phyloP scores from a whole-genome alignment of 1,140 invertebrate genomes.

The Cotesia vestalis region DNA sequence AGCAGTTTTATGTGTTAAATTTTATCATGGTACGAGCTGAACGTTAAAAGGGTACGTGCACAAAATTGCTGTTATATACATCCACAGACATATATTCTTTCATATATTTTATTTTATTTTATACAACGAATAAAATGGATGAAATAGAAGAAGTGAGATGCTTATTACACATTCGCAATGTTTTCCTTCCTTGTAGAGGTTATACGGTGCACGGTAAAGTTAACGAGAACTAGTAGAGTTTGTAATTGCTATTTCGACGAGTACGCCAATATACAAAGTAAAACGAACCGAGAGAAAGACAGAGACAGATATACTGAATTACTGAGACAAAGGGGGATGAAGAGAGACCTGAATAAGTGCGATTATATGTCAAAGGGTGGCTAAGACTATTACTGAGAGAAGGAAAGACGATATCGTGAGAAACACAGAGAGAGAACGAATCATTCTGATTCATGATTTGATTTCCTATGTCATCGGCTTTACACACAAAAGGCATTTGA shows the following conservation, averaged over 20 bases:
- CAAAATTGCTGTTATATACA: conserved; percentile 32
- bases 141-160: conserved; percentile 16
- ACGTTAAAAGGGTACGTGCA: conserved; percentile 28
- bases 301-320: neutral
- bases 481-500: neutral
- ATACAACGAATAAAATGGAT: conserved; percentile 31
- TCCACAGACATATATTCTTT: too few species aligned
- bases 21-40: conserved; percentile 25
- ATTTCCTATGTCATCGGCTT: conserved; percentile 16
- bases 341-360: neutral
- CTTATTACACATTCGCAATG: conserved; percentile 39
- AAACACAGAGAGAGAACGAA: neutral
- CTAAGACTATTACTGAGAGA: too few species aligned
- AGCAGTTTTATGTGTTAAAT: conserved; percentile 15
- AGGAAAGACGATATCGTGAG: neutral
- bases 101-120: neutral
- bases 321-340: neutral
- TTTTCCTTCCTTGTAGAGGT: conserved; percentile 35
- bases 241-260: conserved; percentile 38
- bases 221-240: conserved; percentile 18
- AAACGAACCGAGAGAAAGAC: neutral
- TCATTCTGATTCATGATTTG: conserved; percentile 12
- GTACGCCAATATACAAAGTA: conserved; percentile 34
- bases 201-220: conserved; percentile 23
- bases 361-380: too few species aligned